phyloP scores from a whole-genome alignment of 2,888 invertebrate genomes.

The Thelaira solivaga region DNA sequence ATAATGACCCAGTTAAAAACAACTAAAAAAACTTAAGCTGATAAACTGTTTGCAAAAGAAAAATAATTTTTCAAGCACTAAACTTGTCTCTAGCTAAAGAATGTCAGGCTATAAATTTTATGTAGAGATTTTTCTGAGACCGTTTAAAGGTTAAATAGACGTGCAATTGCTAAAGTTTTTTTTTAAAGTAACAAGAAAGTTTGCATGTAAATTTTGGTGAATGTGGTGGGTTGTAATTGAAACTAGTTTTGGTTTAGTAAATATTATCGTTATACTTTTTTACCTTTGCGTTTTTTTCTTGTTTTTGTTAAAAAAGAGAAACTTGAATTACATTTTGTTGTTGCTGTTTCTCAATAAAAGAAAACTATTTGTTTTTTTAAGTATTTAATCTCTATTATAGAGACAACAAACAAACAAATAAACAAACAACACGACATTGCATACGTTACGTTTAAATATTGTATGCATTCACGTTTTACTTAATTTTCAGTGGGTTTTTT shows the following conservation, averaged over 20 bases:
- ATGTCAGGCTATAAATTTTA: too few relatives aligned
- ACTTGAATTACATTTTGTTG: constrained; percentile 25
- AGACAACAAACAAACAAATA: too few relatives aligned
- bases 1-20: too few relatives aligned
- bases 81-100: too few relatives aligned
- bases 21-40: too few relatives aligned
- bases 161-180: constrained; percentile 9
- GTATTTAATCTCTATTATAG: not conserved
- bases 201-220: constrained; percentile 37
- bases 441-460: too few relatives aligned
- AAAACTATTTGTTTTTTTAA: constrained; percentile 6
- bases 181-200: constrained; percentile 2
- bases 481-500: too few relatives aligned
- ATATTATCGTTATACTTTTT: constrained; percentile 4
- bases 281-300: not conserved
- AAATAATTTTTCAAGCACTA: too few relatives aligned
- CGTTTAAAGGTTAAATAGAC: constrained; percentile 28
- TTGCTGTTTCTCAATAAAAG: constrained; percentile 46
- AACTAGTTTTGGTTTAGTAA: constrained; percentile 39
- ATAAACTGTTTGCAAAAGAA: too few relatives aligned
- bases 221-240: constrained; percentile 51
- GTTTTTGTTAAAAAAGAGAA: constrained; percentile 33
- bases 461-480: not conserved
- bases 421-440: too few relatives aligned
- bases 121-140: not conserved